phyloP scores from a whole-genome alignment of 2,113 vertebrate genomes.

The Atherinomorus stipes region DNA sequence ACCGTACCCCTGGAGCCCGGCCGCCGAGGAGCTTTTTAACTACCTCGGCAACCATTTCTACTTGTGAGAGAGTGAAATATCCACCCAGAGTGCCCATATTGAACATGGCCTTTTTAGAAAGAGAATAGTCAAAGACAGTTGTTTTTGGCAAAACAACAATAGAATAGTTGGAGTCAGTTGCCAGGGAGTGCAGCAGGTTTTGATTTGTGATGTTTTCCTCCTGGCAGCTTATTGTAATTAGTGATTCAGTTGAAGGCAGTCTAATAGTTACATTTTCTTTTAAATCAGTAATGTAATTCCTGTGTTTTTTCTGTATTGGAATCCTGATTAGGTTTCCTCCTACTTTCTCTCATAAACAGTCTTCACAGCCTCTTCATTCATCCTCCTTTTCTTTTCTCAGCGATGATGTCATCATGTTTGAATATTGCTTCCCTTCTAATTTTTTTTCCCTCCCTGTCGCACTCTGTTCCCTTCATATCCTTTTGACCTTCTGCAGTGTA shows the following conservation, averaged over 20 bases:
- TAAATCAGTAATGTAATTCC: conserved; percentile 60
- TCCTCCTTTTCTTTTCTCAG: conserved; percentile 49
- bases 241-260: conserved; percentile 59
- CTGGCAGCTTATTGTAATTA: conserved; percentile 82
- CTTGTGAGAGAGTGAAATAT: conserved; percentile 12
- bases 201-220: conserved; percentile 78
- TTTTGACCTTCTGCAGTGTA: conserved; percentile 46
- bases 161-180: conserved; percentile 79
- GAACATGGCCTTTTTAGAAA: conserved; percentile 44
- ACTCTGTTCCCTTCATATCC: conserved; percentile 40
- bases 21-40: too few species aligned
- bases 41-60: not conserved
- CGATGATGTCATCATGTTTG: conserved; percentile 72
- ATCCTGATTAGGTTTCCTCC: conserved; percentile 55
- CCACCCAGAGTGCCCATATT: conserved; percentile 35
- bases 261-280: conserved; percentile 51
- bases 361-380: conserved; percentile 34
- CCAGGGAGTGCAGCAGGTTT: conserved; percentile 78
- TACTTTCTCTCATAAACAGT: conserved; percentile 41
- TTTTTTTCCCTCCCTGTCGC: conserved; percentile 6
- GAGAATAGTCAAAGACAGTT: conserved; percentile 54
- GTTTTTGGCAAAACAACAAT: conserved; percentile 78
- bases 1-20: too few species aligned
- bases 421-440: conserved; percentile 55
- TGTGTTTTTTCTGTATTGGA: conserved; percentile 38